These are phyloP conservation scores for Vandiemenella viatica DNA, from an alignment of 2,888 invertebrate species.

Conservation along the genomic window DNA sequence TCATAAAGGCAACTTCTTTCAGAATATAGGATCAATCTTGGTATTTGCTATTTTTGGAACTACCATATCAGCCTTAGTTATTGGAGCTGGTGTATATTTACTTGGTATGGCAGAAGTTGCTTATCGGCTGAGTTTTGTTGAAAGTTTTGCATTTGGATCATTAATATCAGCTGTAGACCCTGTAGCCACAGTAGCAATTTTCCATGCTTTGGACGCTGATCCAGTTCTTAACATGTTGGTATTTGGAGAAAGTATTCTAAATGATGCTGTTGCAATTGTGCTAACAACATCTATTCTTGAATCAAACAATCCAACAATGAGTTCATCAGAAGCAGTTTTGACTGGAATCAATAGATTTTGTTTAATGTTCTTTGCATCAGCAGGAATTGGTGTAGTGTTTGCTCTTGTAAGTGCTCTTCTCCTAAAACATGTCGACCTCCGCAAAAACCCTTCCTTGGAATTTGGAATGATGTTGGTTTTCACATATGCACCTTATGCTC, in stretches of 20 bases:
- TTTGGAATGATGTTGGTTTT: slow-evolving; percentile 98
- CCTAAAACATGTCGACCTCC: slow-evolving; percentile 86
- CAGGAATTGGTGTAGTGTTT: slow-evolving; percentile 88
- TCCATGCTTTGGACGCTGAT: slow-evolving; percentile 93
- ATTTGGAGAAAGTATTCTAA: slow-evolving; percentile 85
- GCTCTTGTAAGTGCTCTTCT: slow-evolving; percentile 85
- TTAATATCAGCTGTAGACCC: slow-evolving; percentile 98
- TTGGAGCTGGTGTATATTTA: slow-evolving; percentile 90
- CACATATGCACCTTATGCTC: slow-evolving; percentile 93
- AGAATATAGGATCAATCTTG: slow-evolving; percentile 97
- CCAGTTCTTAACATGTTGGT: slow-evolving; percentile 98
- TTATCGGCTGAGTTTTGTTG: slow-evolving; percentile 82
- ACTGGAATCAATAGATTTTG: slow-evolving; percentile 82
- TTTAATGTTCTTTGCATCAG: slow-evolving; percentile 96
- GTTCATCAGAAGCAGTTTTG: slow-evolving; percentile 64
- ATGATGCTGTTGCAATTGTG: slow-evolving; percentile 97
- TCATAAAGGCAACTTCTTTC: slow-evolving; percentile 91
- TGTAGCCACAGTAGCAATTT: slow-evolving; percentile 96
- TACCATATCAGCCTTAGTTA: slow-evolving; percentile 88
- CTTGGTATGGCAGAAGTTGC: slow-evolving; percentile 84
- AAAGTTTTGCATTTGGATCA: slow-evolving; percentile 97
- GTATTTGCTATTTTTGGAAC: slow-evolving; percentile 97
- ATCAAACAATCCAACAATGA: slow-evolving; percentile 47
- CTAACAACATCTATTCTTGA: slow-evolving; percentile 78
- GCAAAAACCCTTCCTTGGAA: slow-evolving; percentile 94